Evolutionary conservation across 2,797 vertebrate species (phyloP).

Genomic region (Natrix natrix): DNA sequence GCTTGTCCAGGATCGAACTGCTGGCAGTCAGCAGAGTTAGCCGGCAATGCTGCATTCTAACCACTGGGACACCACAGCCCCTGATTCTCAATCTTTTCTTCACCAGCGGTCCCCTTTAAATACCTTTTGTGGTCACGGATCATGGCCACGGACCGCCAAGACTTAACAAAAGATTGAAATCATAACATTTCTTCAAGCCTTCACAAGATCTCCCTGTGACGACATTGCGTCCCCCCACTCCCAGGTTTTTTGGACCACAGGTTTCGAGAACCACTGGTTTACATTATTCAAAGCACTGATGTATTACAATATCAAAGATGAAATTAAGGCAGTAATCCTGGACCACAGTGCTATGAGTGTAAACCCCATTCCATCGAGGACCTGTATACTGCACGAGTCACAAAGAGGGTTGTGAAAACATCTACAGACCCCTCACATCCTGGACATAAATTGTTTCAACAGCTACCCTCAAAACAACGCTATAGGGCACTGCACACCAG

Average conservation of each 20-base stretch:
- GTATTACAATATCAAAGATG: slow-evolving; percentile 74
- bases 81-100: background rate
- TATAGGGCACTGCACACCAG: too few relatives aligned
- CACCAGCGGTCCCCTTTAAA: background rate
- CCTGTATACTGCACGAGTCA: too few relatives aligned
- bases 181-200: background rate
- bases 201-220: background rate
- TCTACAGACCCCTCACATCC: too few relatives aligned
- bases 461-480: too few relatives aligned
- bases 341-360: background rate
- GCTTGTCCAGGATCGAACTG: too few relatives aligned
- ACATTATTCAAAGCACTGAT: slow-evolving; percentile 78
- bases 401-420: too few relatives aligned
- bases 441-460: too few relatives aligned
- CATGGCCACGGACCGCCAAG: background rate
- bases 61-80: too few relatives aligned
- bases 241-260: background rate
- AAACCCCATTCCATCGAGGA: background rate
- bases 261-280: slow-evolving; percentile 69
- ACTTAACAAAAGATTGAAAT: background rate
- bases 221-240: background rate
- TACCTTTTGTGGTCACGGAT: background rate
- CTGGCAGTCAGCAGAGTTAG: too few relatives aligned
- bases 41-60: too few relatives aligned
- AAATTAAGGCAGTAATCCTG: slow-evolving; percentile 33